These are phyloP conservation scores for Cyrtonyx montezumae DNA, from an alignment of 2,113 vertebrate species.

Conservation along the genomic window DNA sequence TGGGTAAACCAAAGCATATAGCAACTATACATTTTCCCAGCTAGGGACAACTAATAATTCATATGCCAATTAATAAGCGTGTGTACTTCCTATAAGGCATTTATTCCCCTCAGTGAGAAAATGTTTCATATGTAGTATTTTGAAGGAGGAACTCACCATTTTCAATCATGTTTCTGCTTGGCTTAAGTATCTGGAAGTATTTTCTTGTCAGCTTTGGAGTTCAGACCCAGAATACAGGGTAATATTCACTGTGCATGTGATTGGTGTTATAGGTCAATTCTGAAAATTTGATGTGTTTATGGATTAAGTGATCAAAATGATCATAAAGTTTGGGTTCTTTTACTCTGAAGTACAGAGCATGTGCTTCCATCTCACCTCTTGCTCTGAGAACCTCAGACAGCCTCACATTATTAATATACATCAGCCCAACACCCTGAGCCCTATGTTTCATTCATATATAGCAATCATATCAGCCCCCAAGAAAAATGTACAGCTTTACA, in stretches of 20 bases:
- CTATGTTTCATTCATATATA: fast-evolving
- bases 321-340: neutral
- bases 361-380: neutral
- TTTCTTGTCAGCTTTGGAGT: neutral
- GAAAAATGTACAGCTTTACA: neutral
- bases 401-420: fast-evolving
- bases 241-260: fast-evolving
- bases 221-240: fast-evolving
- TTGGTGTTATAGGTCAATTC: fast-evolving
- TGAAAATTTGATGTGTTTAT: fast-evolving
- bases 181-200: neutral
- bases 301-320: fast-evolving
- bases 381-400: fast-evolving
- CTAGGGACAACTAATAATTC: neutral
- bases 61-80: fast-evolving
- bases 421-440: fast-evolving
- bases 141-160: neutral
- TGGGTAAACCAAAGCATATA: neutral
- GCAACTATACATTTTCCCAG: neutral
- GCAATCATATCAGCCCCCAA: fast-evolving
- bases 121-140: neutral
- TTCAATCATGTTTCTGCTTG: neutral
- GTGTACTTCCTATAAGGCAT: fast-evolving
- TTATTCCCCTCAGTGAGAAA: neutral
- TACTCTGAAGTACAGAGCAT: fast-evolving